These are phyloP conservation scores for Kuschelorhynchus macadamiae DNA, from an alignment of 2,888 invertebrate genomes.

Conservation along the genomic window DNA sequence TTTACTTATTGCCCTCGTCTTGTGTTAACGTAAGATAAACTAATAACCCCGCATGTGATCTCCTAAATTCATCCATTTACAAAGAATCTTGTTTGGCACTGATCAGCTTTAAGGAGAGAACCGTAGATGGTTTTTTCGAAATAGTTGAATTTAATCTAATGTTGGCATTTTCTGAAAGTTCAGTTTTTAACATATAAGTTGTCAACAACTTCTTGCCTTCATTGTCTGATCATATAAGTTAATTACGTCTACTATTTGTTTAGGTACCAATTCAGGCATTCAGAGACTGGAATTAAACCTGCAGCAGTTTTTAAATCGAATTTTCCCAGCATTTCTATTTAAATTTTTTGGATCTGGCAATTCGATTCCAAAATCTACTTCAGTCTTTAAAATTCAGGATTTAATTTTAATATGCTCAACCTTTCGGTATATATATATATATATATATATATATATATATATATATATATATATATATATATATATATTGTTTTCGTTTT, in stretches of 20 bases:
- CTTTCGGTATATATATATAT: no score
- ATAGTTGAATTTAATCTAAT: constrained; percentile 2
- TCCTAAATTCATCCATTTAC: not conserved
- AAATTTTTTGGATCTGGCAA: no score
- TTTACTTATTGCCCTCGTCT: not conserved
- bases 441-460: no score
- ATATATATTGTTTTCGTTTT: no score
- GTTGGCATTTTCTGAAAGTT: constrained; percentile 1
- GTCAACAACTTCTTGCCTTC: constrained; percentile 1
- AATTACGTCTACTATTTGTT: not conserved
- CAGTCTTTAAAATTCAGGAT: no score
- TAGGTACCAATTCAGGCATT: not conserved
- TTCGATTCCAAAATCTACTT: no score
- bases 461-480: no score
- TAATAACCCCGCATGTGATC: not conserved
- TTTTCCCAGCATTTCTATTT: no score
- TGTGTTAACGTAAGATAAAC: not conserved
- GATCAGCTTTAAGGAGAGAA: constrained; percentile 1
- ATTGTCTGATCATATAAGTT: constrained; percentile 7
- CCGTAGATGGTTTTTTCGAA: not conserved
- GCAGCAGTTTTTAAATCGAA: no score
- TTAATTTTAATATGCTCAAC: no score
- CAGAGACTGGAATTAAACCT: no score
- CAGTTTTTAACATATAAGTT: not conserved
- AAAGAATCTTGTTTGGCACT: not conserved